Evolutionary conservation across 2,113 vertebrate species (phyloP), one percentile per base, ranked within the genome.

Genomic region (Oxygymnocypris stewartii): DNA sequence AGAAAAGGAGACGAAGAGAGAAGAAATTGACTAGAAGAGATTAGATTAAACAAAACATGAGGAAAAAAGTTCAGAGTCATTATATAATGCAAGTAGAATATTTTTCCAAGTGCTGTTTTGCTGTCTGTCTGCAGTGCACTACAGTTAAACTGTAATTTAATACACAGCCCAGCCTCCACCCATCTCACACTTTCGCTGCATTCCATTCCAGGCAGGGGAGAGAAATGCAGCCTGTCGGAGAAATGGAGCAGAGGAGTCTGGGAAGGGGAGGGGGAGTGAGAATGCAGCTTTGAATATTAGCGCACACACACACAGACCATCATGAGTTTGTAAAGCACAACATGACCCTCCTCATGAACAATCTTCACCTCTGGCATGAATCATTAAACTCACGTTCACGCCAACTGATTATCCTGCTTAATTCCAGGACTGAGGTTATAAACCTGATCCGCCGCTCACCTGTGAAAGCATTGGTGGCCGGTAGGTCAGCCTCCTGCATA

Each of bases 401-500:
- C 20, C 78, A 79, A 59, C 31, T 6, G 77, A 54, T n/a, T 14
- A 59, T 79, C 77, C 76, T 4, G 4, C 4, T 57, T 57, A 37
- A 54, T 57, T 18, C 82, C 31, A 20, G 57, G 23, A 14, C 51
- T 11, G 20, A 57, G 42, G 47, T 49, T 67, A n/a, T n/a, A 51
- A 37, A 44, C 49, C 47, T 6, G 20, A 69, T 13, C 42, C 12
- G 2, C 2, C 25, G 42, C 90, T 94, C 96, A 98, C 98, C 97
- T 98, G 97, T 97, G 94, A 98, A 98, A 95, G 97, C 96, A 93
- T 97, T 96, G 93, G 97, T 98, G 94, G 96, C 97, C 92, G 97
- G 97, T 94, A 96, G 95, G 94, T 96, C 97, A 96, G 96, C 96
- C 96, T 97, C 97, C 97, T 96, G 98, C 97, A 99, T 98, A 95